phyloP scores from a whole-genome alignment of 2,113 vertebrate genomes.

The Oceanodroma tethys region DNA sequence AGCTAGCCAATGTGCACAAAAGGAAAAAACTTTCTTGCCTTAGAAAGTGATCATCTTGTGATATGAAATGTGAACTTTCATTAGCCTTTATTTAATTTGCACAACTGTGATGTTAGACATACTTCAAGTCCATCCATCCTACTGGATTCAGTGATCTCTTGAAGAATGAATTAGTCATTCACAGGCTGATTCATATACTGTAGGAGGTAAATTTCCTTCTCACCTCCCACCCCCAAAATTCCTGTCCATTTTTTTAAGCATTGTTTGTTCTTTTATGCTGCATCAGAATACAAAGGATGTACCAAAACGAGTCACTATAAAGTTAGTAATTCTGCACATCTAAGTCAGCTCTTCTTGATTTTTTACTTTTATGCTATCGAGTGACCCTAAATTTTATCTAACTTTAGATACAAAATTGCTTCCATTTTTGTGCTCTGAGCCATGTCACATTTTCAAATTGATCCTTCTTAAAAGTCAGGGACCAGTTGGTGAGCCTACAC shows the following conservation, averaged over 20 bases:
- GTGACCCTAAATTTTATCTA: background rate
- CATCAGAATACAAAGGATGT: background rate
- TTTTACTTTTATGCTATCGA: background rate
- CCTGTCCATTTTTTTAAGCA: background rate
- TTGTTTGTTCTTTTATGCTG: background rate
- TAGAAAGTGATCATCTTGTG: background rate
- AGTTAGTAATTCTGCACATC: background rate
- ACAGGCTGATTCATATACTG: background rate
- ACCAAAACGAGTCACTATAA: background rate
- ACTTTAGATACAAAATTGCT: background rate
- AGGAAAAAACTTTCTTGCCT: background rate
- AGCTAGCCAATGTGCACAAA: background rate
- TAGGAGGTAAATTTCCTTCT: background rate
- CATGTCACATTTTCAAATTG: background rate
- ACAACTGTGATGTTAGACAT: background rate
- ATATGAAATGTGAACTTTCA: background rate
- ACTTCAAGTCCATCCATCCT: background rate
- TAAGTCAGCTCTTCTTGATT: background rate
- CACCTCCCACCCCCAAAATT: accelerated
- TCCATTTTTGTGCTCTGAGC: background rate
- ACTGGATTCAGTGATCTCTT: background rate
- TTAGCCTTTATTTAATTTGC: background rate
- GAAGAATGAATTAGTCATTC: background rate
- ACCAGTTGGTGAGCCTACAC: background rate
- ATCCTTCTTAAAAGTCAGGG: background rate